Evolutionary conservation across 2,113 vertebrate species (phyloP).

Genomic region (Paramisgurnus dabryanus): DNA sequence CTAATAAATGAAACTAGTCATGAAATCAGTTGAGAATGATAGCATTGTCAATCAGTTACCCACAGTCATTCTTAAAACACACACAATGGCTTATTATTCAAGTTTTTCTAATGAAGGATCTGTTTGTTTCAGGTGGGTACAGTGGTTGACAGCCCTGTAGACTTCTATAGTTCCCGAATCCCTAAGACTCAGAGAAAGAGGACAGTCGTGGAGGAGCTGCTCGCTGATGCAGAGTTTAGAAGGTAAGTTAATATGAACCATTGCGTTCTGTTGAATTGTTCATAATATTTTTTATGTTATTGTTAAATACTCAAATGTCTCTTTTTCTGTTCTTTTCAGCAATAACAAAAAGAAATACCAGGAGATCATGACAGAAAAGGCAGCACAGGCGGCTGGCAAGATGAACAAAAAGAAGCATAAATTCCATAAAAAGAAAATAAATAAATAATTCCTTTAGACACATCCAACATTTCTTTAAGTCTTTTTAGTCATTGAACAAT

Average conservation of each 20-base stretch:
- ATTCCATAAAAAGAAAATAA: conserved; percentile 75
- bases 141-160: conserved; percentile 87
- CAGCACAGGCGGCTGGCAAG: conserved; percentile 84
- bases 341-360: conserved; percentile 92
- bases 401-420: conserved; percentile 87
- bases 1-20: not conserved
- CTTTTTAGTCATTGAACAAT: not conserved
- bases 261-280: not conserved
- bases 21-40: not conserved
- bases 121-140: conserved; percentile 81
- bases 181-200: conserved; percentile 94
- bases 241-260: conserved; percentile 67
- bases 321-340: conserved; percentile 67
- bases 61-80: not conserved
- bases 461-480: not conserved
- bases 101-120: not conserved
- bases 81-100: conserved; percentile 7
- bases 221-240: conserved; percentile 92
- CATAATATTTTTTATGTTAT: not conserved
- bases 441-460: conserved; percentile 17
- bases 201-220: conserved; percentile 95
- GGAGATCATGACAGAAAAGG: conserved; percentile 86
- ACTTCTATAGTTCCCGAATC: conserved; percentile 92
- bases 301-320: not conserved
- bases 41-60: not conserved